These are phyloP conservation scores for Cromileptes altivelis DNA, from an alignment of 2,113 vertebrate genomes.

Conservation along the genomic window DNA sequence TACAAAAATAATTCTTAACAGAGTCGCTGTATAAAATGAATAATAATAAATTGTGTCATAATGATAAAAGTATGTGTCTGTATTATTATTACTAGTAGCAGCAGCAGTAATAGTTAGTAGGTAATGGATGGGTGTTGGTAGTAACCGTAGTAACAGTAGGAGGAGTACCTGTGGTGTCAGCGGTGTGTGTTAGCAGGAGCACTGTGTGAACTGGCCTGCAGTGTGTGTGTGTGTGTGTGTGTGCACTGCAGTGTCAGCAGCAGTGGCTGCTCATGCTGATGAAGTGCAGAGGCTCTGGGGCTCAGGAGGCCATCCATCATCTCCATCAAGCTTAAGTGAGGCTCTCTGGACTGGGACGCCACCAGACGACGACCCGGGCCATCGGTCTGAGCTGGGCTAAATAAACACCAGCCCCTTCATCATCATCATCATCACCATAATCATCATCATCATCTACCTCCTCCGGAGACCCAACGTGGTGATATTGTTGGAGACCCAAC, in stretches of 20 bases:
- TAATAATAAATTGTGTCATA: neutral
- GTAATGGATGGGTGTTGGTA: neutral
- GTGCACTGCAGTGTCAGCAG: conserved; percentile 36
- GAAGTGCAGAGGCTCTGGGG: conserved; percentile 66
- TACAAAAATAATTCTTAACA: neutral
- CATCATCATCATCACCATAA: conserved; percentile 33
- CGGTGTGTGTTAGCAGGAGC: neutral
- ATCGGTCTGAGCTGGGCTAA: conserved; percentile 50
- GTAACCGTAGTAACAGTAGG: conserved; percentile 13
- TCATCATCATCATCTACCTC: conserved; percentile 1
- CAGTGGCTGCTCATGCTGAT: conserved; percentile 60
- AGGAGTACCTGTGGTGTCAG: neutral
- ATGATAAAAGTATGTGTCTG: neutral
- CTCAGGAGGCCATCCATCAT: conserved; percentile 80
- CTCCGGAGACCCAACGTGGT: conserved; percentile 25
- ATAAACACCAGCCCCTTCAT: conserved; percentile 64
- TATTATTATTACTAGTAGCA: neutral
- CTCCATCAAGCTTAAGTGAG: conserved; percentile 74
- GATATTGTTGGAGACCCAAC: neutral
- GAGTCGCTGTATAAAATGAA: neutral
- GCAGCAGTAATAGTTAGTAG: neutral
- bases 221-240: conserved; percentile 20
- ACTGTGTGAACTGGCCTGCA: conserved; percentile 3
- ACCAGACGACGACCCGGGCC: conserved; percentile 50
- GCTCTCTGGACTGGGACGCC: conserved; percentile 63